Evolutionary conservation across 2,113 vertebrate species (phyloP), one percentile per base, ranked within the genome.

Genomic region (Ameiurus melas): DNA sequence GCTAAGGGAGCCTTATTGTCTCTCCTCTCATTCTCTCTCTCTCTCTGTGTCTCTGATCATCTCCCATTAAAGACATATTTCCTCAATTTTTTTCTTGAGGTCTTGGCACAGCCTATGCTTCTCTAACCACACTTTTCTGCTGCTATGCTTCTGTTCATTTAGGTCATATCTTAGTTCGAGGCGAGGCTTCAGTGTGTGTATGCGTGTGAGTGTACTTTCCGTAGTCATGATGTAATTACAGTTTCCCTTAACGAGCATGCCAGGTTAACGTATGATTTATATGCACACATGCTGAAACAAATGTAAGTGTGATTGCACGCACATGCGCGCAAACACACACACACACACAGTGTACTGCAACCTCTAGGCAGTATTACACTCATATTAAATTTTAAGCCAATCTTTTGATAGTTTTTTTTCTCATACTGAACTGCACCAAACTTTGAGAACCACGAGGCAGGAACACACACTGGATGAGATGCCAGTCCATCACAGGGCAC

Each of bases 31-130:
- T 75, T 55, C 73, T 73, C n/a, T 84, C 83, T 80, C n/a, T 88
- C 43, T 77, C 22, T 51, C 12, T 51, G 39, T 80, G 85, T 91
- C 92, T 92, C 89, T 88, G 91, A 90, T 92, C 85, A 25, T 86
- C 43, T 80, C 1, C 85, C 22, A 36, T n/a, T 53, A 82, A 57
- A 30, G 12, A 55, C 47, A 75, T 9, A 70, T 84, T 51, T 53
- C 20, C 64, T 84, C 27, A 3, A 4, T 43, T 71, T 85, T 71
- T 60, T 85, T 30, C 4, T 62, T 17, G 33, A 39, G 7, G 22
- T 62, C 85, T 79, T 78, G 25, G 14, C 4, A 19, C 62, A 71
- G 47, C 17, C 47, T n/a, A 16, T 12, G 19, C 75, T 51, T 4
- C 36, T n/a, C 36, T 47, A 62, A 39, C 53, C 30, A 43, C 36